Evolutionary conservation across 2,113 vertebrate genomes (phyloP).

Genomic region (Sceloporus tristichus): DNA sequence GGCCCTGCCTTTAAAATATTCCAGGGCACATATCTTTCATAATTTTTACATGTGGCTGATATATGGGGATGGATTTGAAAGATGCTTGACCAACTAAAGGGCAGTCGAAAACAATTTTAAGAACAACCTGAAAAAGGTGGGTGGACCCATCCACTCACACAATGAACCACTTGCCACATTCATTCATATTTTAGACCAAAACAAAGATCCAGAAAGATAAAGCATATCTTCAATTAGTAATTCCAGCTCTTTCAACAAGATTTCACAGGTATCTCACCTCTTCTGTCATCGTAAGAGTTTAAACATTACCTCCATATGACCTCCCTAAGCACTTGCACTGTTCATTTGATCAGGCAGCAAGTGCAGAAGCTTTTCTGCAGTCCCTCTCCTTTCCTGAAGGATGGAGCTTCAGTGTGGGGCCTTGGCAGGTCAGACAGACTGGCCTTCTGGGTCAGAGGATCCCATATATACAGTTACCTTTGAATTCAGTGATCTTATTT

Average conservation of each 20-base stretch:
- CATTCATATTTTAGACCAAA: background rate
- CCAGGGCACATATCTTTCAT: background rate
- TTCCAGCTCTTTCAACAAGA: background rate
- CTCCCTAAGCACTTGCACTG: background rate
- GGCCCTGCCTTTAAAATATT: background rate
- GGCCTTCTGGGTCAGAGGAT: background rate
- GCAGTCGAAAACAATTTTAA: background rate
- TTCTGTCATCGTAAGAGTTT: background rate
- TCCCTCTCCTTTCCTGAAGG: background rate
- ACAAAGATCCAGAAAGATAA: constrained; percentile 7
- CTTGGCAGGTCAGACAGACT: background rate
- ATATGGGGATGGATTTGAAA: background rate
- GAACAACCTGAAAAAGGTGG: background rate
- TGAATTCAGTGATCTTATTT: background rate
- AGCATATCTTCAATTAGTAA: too few relatives aligned
- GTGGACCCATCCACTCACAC: background rate
- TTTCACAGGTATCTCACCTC: background rate
- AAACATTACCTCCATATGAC: background rate
- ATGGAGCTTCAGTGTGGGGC: background rate
- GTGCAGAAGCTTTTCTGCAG: background rate
- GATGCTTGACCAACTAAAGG: background rate
- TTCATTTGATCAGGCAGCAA: background rate
- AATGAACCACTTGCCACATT: background rate
- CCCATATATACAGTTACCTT: background rate
- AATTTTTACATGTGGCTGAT: background rate